These are phyloP conservation scores for Hypanus sabinus DNA, from an alignment of 2,113 vertebrate genomes.

Conservation along the genomic window DNA sequence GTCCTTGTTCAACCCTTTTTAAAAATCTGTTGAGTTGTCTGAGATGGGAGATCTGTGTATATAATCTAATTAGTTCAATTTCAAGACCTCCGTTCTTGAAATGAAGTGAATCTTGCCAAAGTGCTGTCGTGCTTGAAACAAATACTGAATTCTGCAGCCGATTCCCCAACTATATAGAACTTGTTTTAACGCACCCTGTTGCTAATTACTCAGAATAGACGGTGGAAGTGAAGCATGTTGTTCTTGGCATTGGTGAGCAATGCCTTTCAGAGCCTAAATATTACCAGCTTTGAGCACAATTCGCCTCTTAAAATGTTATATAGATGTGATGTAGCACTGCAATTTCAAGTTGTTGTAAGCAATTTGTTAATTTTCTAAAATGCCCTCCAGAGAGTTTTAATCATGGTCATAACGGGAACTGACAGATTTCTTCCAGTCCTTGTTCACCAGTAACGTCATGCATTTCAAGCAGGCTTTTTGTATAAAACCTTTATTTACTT, in stretches of 20 bases:
- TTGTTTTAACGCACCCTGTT: constrained; percentile 13
- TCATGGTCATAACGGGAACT: constrained; percentile 47
- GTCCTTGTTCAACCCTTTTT: not conserved
- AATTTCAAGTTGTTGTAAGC: constrained; percentile 43
- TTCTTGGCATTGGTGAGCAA: constrained; percentile 3
- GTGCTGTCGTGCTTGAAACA: not conserved
- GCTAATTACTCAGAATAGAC: constrained; percentile 18
- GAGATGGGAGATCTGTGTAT: not conserved
- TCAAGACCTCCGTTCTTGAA: constrained; percentile 1
- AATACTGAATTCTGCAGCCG: not conserved
- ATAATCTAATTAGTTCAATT: not conserved
- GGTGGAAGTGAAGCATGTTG: constrained; percentile 27
- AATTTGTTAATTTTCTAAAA: constrained; percentile 48
- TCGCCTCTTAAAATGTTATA: not conserved
- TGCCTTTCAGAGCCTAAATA: constrained; percentile 23
- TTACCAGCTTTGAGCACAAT: constrained; percentile 8
- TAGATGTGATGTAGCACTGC: constrained; percentile 26
- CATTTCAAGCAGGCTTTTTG: constrained; percentile 40
- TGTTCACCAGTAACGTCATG: constrained; percentile 42
- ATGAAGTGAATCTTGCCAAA: constrained; percentile 22
- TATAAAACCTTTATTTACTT: constrained; percentile 42
- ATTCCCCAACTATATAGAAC: constrained; percentile 3
- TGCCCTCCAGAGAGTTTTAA: constrained; percentile 28
- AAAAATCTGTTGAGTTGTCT: not conserved
- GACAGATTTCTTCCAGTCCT: constrained; percentile 52